Conservation (phyloP, 2,113 vertebrate genomes). For the Tamias sibiricus region DNA sequence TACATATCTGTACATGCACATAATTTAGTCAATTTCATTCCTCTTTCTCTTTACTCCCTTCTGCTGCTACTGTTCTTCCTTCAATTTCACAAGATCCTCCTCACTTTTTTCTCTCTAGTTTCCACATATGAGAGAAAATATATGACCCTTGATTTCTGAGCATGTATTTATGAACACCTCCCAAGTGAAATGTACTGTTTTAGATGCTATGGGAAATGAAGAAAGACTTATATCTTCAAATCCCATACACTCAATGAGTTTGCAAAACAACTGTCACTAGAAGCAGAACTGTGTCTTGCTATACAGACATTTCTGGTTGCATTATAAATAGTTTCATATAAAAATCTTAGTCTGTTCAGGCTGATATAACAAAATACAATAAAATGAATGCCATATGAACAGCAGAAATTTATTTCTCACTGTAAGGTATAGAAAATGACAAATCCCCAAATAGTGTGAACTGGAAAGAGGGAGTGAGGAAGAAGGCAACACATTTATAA, state of each 20-base stretch:
- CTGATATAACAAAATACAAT: not conserved
- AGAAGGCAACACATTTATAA: no score
- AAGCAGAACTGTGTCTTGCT: not conserved
- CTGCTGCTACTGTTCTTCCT: no score
- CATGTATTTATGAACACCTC: not conserved
- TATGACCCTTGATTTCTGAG: not conserved
- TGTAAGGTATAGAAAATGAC: no score
- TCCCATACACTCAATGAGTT: not conserved
- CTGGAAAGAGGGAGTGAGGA: no score
- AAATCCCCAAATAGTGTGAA: no score
- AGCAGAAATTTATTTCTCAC: not conserved
- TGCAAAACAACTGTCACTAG: not conserved
- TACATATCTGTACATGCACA: no score
- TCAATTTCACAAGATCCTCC: no score
- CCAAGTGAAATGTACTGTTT: not conserved
- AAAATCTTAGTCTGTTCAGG: not conserved
- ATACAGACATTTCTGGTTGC: not conserved
- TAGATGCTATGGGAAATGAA: not conserved
- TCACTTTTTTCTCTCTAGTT: no score
- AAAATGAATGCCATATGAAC: not conserved
- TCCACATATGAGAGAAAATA: no score
- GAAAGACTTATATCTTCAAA: not conserved
- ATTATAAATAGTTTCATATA: constrained; percentile 35
- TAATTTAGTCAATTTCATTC: no score
- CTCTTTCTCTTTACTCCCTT: no score